Evolutionary conservation across 2,797 vertebrate species (phyloP), one percentile per base, ranked within the genome.

Genomic region (Anas acuta): DNA sequence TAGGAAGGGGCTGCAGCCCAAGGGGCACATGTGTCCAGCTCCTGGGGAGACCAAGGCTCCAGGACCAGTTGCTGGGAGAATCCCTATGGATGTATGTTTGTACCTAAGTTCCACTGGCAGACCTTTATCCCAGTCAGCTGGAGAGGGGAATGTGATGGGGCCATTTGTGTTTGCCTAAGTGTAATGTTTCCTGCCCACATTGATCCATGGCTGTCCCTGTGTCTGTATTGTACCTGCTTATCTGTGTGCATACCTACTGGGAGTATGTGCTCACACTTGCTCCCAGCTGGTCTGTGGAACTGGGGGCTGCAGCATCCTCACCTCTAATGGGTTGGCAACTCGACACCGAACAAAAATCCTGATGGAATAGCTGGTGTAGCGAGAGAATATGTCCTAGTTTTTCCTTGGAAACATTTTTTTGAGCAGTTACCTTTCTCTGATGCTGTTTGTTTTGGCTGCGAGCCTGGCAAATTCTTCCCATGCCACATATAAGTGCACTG

Each of bases 361-460:
- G n/a, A 39, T 49, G 71, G n/a, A 73, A n/a, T 7, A 85, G 26
- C 28, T 79, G 37, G 22, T 39, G 12, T n/a, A 78, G 41, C 47
- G 54, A 49, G 87, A 83, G 26, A 76, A 71, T 45, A 67, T 1
- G 2, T 54, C 45, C 35, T 80, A 4, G 4, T 77, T 83, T 92
- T 91, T 28, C n/a, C 22, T 61, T 85, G 66, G 37, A 80, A 80
- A 37, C 19, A 2, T 13, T 76, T 90, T 33, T 47, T 2, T 25
- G 65, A 62, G 54, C n/a, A 13, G 1, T 0, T 25, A 3, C 30
- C 45, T 86, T 84, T 84, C 45, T 64, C 47, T 54, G 53, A 19
- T 87, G 53, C 45, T 87, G 41, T n/a, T 16, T 93, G 13, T 47
- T 91, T 94, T 87, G 49, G 37, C 90, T 61, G 47, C 19, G 35